Evolutionary conservation across 1,140 invertebrate genomes (phyloP), one percentile per base, ranked within the genome.

Genomic region (Maconellicoccus hirsutus): DNA sequence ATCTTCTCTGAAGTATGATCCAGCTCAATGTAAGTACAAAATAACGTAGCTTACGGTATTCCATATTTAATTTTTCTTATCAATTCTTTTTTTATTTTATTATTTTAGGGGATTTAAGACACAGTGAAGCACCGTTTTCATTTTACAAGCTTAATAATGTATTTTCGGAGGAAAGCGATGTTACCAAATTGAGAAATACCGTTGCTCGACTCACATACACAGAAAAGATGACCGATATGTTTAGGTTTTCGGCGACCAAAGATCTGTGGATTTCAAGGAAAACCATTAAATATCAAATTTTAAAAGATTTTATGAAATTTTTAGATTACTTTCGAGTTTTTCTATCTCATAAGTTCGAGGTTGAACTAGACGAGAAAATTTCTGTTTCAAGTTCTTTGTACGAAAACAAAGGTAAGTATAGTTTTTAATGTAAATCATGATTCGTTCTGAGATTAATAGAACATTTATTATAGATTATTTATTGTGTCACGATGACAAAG

Each of bases 401-500:
- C 19, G 21, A 23, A 66, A 25, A 25, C 25, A 26, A 26, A 23
- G 61, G 61, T 66, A 66, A 23, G n/a, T n/a, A n/a, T n/a, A n/a
- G n/a, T n/a, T n/a, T n/a, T n/a, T n/a, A n/a, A n/a, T n/a, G n/a
- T n/a, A n/a, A n/a, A n/a, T n/a, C n/a, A n/a, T n/a, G n/a, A n/a
- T n/a, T n/a, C n/a, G n/a, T n/a, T n/a, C n/a, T n/a, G n/a, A n/a
- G n/a, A n/a, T n/a, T n/a, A n/a, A n/a, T n/a, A n/a, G n/a, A n/a
- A n/a, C n/a, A n/a, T 66, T 25, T 66, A 25, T 14, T 23, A 6
- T 73, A 76, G 76, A 76, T 75, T 72, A 72, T 52, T 69, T 76
- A 26, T 72, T 76, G 14, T 76, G 76, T 70, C 76, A 76, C 59
- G 76, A 76, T 71, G 76, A 76, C 66, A 73, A 74, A 69, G 74